Evolutionary conservation across 2,888 invertebrate species (phyloP), one percentile per base, ranked within the genome.

Genomic region (Andrena flavipes): DNA sequence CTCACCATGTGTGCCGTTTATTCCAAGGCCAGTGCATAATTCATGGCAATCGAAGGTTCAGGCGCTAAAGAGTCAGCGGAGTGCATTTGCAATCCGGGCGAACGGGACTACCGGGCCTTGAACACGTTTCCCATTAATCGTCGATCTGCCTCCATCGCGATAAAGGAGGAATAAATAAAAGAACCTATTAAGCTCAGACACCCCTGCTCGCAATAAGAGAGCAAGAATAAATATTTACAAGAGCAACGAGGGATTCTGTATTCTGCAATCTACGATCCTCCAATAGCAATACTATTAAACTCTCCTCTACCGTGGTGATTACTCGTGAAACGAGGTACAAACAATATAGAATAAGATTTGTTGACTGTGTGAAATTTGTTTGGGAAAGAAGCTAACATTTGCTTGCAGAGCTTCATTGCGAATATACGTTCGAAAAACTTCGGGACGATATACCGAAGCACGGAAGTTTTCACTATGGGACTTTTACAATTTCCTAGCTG

Each of bases 51-150:
- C 62, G 60, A 76, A 68, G 60, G 60, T 54, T 30, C 59, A 23
- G 20, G 33, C 54, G 76, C 62, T 78, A 78, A 78, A 76, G 62
- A 76, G 62, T 54, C 77, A 26, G 30, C 20, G 13, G 62, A 76
- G 60, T 54, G 62, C 30, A 54, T 54, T 68, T 62, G 67, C 29
- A 67, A 67, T 62, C 62, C 26, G 29, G 42, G 49, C 20, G 20
- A 49, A 51, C 33, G 65, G 51, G 35, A 49, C 59, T 65, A 10
- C 8, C 35, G 60, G 13, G 35, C 76, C 63, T 76, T 54, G 62
- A 51, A 51, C 67, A 29, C 35, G 65, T 67, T 77, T 75, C 29
- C 65, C 59, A 59, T 75, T 60, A 23, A 54, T 8, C 33, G 16
- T 49, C 75, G 64, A 48, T 65, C 48, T 30, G 56, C 35, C 23